Conservation (phyloP, 2,797 vertebrate species). For the Rachycentron canadum region DNA sequence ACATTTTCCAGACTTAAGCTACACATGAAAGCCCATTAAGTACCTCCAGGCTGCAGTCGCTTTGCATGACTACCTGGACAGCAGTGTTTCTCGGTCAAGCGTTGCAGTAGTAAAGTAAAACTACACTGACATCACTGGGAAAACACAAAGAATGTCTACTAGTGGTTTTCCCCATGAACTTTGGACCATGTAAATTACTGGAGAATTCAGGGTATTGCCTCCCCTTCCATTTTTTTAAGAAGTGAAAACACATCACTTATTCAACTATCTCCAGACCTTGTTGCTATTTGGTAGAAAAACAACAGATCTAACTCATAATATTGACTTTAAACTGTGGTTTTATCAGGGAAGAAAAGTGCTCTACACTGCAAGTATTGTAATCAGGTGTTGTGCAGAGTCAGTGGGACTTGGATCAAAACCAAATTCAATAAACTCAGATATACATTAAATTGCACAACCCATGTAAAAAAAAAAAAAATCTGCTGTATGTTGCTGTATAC, state of each 20-base stretch:
- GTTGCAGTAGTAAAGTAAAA: slow-evolving; percentile 40
- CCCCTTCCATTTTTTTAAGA: slow-evolving; percentile 16
- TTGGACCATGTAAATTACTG: slow-evolving; percentile 71
- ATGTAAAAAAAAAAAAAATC: not conserved
- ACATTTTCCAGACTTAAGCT: slow-evolving; percentile 68
- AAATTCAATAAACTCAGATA: not conserved
- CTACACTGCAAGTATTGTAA: slow-evolving; percentile 9
- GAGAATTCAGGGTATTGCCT: slow-evolving; percentile 42
- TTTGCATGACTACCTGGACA: slow-evolving; percentile 60
- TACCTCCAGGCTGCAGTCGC: slow-evolving; percentile 44
- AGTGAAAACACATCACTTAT: slow-evolving; percentile 53
- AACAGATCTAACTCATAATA: slow-evolving; percentile 16
- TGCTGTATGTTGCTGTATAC: not conserved
- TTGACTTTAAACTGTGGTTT: slow-evolving; percentile 26
- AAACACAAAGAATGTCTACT: slow-evolving; percentile 64
- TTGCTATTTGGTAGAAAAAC: slow-evolving; percentile 11
- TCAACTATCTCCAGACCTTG: slow-evolving; percentile 62
- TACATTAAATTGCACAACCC: not conserved
- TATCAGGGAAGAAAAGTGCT: slow-evolving; percentile 7
- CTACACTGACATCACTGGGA: slow-evolving; percentile 46
- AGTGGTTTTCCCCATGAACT: slow-evolving; percentile 57
- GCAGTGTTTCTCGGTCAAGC: slow-evolving; percentile 28
- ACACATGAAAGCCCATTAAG: slow-evolving; percentile 59
- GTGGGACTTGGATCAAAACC: not conserved
- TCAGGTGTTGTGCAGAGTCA: not conserved